Conservation (phyloP, 2,888 invertebrate genomes). For the Trichopoda pennipes region DNA sequence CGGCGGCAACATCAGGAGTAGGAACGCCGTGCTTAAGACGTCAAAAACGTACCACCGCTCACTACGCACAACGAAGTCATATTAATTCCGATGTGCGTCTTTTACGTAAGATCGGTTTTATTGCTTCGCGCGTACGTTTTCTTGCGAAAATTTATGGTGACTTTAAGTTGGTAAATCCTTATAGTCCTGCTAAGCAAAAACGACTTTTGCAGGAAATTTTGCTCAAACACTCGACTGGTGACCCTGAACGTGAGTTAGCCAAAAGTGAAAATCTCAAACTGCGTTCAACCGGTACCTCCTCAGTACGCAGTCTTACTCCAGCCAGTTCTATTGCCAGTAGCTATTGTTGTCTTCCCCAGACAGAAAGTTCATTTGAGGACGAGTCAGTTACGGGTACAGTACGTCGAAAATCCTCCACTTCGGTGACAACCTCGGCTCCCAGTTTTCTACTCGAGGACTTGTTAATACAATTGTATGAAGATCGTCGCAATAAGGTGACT, state of each 20-base stretch:
- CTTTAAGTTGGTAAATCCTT: conserved; percentile 77
- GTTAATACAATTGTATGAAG: conserved; percentile 80
- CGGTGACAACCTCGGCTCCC: conserved; percentile 68
- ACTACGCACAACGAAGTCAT: conserved; percentile 52
- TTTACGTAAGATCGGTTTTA: conserved; percentile 80
- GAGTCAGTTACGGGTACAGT: conserved; percentile 71
- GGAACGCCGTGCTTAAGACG: conserved; percentile 64
- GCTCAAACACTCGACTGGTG: conserved; percentile 75
- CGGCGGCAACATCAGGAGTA: conserved; percentile 49
- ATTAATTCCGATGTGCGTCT: conserved; percentile 78
- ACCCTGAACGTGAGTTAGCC: conserved; percentile 69
- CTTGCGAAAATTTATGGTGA: conserved; percentile 78
- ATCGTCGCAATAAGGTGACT: conserved; percentile 76
- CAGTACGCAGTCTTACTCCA: conserved; percentile 67
- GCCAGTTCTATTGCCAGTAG: conserved; percentile 70
- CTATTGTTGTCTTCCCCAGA: conserved; percentile 68
- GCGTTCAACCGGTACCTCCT: conserved; percentile 33
- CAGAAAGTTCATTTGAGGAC: conserved; percentile 70
- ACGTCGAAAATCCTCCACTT: conserved; percentile 74
- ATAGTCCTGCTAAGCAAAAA: conserved; percentile 77
- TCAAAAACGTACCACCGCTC: conserved; percentile 69
- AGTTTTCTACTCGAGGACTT: conserved; percentile 78
- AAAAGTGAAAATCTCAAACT: conserved; percentile 36
- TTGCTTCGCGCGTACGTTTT: conserved; percentile 79
- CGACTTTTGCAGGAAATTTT: conserved; percentile 77